Conservation (phyloP, 2,113 vertebrate genomes). For the Indri indri region DNA sequence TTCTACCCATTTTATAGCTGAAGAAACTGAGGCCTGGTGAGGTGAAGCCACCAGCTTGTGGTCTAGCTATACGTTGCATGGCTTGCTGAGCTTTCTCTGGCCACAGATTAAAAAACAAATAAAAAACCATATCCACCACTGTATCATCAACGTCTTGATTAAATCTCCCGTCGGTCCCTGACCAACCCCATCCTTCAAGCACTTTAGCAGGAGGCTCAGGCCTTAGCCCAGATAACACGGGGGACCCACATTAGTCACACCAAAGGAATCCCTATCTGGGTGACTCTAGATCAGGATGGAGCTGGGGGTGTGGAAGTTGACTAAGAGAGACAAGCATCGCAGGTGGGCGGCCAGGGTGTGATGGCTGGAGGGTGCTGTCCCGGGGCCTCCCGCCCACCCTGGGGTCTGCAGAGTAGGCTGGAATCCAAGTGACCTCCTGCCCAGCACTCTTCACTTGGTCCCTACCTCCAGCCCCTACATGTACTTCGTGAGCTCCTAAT, state of each 20-base stretch:
- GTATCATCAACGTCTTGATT: not conserved
- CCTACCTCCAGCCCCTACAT: not conserved
- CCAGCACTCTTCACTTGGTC: not conserved
- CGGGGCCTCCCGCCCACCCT: not conserved
- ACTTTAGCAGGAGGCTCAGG: not conserved
- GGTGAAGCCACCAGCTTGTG: not conserved
- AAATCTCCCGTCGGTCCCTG: not conserved
- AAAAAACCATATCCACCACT: not conserved
- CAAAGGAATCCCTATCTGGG: not conserved
- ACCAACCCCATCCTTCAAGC: not conserved
- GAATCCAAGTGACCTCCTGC: not conserved
- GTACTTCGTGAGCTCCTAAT: not conserved
- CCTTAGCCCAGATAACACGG: not conserved
- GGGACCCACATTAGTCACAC: not conserved
- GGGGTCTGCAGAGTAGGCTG: not conserved
- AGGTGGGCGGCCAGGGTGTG: not conserved
- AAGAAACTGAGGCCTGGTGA: not conserved
- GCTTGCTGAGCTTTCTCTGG: not conserved
- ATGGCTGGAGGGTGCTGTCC: not conserved
- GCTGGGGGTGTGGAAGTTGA: not conserved
- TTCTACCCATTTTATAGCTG: not conserved
- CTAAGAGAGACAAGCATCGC: not conserved
- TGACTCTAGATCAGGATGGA: not conserved
- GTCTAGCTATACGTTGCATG: fast-evolving
- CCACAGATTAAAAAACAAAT: not conserved